Conservation (phyloP, 2,113 vertebrate species). For the Euleptes europaea region DNA sequence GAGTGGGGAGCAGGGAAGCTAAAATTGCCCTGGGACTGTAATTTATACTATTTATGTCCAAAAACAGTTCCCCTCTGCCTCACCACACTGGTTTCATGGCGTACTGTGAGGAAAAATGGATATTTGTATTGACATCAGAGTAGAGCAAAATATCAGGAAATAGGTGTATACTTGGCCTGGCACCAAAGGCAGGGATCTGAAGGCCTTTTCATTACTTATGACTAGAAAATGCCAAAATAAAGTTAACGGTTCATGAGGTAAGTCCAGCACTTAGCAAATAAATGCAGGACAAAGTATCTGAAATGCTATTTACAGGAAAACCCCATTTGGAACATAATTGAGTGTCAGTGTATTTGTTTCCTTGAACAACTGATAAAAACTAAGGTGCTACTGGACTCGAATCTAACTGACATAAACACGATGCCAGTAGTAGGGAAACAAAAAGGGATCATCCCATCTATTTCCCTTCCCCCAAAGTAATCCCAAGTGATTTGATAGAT, state of each 20-base stretch:
- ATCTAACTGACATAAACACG: background rate
- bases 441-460: background rate
- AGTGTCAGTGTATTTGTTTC: background rate
- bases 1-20: background rate
- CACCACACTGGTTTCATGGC: background rate
- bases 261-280: slow-evolving; percentile 14
- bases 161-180: background rate
- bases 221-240: background rate
- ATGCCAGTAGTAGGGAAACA: background rate
- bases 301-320: background rate
- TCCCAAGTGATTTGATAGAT: slow-evolving; percentile 15
- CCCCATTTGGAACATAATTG: too few species aligned
- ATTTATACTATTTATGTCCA: background rate
- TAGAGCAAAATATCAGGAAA: background rate
- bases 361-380: background rate
- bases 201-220: slow-evolving; percentile 9
- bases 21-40: background rate
- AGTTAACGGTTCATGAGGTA: background rate
- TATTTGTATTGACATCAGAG: slow-evolving; percentile 15
- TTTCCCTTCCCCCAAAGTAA: background rate
- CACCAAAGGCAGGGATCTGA: background rate
- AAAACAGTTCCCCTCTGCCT: background rate
- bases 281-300: background rate
- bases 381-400: too few species aligned
- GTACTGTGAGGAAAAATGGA: background rate